These are phyloP conservation scores for Drosophila melanosoma DNA, from an alignment of 2,888 invertebrate genomes.

Conservation along the genomic window DNA sequence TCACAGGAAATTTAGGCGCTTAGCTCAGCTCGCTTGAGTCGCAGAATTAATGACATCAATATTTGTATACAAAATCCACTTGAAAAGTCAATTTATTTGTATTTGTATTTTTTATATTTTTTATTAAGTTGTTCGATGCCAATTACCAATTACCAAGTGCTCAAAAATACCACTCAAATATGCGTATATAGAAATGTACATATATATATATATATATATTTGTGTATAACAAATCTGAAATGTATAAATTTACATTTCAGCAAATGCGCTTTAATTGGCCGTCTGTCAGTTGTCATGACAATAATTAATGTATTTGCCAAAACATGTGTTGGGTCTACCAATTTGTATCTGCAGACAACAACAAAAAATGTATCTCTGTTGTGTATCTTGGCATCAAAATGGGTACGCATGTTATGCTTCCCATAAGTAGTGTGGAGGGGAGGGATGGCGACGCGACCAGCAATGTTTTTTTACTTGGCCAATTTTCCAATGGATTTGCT, in stretches of 20 bases:
- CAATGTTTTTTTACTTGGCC: slow-evolving; percentile 37
- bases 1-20: slow-evolving; percentile 1
- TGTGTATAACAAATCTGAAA: slow-evolving; percentile 32
- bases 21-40: neutral
- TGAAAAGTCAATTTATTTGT: slow-evolving; percentile 50
- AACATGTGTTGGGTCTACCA: slow-evolving; percentile 48
- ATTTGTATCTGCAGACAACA: slow-evolving; percentile 16
- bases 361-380: slow-evolving; percentile 40
- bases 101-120: neutral
- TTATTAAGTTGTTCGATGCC: slow-evolving; percentile 40
- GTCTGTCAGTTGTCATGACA: slow-evolving; percentile 79
- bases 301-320: slow-evolving; percentile 75
- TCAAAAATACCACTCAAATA: slow-evolving; percentile 21
- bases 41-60: slow-evolving; percentile 1
- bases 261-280: slow-evolving; percentile 72
- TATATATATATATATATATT: neutral
- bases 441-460: too few relatives aligned
- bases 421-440: too few relatives aligned
- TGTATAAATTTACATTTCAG: slow-evolving; percentile 65
- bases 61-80: slow-evolving; percentile 46
- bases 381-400: slow-evolving; percentile 66
- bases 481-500: slow-evolving; percentile 41
- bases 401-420: slow-evolving; percentile 41
- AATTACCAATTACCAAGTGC: slow-evolving; percentile 48
- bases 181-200: neutral